phyloP scores from a whole-genome alignment of 2,888 invertebrate species.

The Orthosia gothica region DNA sequence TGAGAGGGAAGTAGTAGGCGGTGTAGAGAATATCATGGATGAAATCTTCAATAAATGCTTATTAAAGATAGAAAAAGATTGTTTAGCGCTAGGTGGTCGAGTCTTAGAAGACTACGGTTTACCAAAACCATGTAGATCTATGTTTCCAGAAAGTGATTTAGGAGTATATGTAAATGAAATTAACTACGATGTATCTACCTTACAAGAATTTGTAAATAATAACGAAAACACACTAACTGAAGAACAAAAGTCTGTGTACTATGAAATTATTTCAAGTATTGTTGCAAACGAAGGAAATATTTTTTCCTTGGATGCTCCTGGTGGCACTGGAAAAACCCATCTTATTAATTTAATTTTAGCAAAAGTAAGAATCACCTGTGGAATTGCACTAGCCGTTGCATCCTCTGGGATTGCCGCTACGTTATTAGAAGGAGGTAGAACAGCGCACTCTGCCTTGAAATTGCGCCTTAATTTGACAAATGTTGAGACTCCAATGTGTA shows the following conservation, averaged over 20 bases:
- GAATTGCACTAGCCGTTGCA: not conserved
- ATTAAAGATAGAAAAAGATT: not conserved
- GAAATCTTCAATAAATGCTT: not conserved
- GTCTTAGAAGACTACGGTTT: not conserved
- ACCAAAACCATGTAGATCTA: not conserved
- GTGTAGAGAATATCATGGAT: not conserved
- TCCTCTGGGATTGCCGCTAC: not conserved
- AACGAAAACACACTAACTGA: not conserved
- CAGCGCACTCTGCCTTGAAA: no score
- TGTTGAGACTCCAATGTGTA: no score
- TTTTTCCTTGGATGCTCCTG: not conserved
- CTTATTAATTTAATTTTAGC: not conserved
- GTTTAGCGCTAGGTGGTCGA: not conserved
- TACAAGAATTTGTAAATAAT: not conserved
- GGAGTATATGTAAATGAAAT: not conserved
- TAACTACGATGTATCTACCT: not conserved
- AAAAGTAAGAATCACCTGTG: not conserved
- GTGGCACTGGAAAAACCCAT: not conserved
- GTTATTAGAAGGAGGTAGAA: no score
- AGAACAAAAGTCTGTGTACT: not conserved
- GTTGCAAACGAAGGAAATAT: not conserved
- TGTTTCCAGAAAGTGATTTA: not conserved
- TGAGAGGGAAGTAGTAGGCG: not conserved
- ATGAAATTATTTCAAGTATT: not conserved
- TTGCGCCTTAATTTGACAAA: no score